These are phyloP conservation scores for Labia minor DNA, from an alignment of 2,888 invertebrate genomes.

Conservation along the genomic window DNA sequence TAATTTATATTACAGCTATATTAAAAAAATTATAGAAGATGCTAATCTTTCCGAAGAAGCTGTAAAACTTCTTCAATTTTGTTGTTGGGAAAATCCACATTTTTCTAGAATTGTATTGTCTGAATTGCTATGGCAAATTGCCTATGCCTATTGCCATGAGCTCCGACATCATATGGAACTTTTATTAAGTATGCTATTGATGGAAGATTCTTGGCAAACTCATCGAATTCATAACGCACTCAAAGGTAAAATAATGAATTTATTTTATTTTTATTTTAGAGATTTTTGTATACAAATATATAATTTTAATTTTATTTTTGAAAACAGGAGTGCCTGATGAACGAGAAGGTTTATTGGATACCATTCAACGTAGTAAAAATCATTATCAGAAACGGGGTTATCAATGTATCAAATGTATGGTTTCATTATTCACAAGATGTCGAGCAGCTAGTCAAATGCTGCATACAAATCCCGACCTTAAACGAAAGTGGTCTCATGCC, in stretches of 20 bases:
- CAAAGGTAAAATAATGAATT: constrained; percentile 53
- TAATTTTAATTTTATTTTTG: constrained; percentile 17
- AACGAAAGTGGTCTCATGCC: constrained; percentile 77
- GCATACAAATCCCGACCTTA: constrained; percentile 63
- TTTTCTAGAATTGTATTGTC: constrained; percentile 81
- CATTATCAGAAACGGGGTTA: constrained; percentile 95
- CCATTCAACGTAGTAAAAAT: constrained; percentile 80
- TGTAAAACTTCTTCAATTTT: constrained; percentile 77
- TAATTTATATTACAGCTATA: constrained; percentile 48
- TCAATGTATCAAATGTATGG: constrained; percentile 93
- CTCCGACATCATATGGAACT: constrained; percentile 85
- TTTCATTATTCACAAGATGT: constrained; percentile 78
- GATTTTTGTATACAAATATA: too few relatives aligned
- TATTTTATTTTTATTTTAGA: not conserved
- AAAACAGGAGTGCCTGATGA: constrained; percentile 60
- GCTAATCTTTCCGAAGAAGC: constrained; percentile 86
- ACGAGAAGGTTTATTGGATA: constrained; percentile 85
- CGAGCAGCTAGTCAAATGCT: constrained; percentile 69
- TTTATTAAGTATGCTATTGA: constrained; percentile 69
- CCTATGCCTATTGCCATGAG: constrained; percentile 88
- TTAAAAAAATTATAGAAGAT: constrained; percentile 92
- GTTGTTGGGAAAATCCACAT: constrained; percentile 94
- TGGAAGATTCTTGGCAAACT: constrained; percentile 94
- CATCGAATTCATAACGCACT: constrained; percentile 88
- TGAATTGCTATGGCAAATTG: constrained; percentile 84